These are phyloP conservation scores for Helostoma temminkii DNA, from an alignment of 2,797 vertebrate species.

Conservation along the genomic window DNA sequence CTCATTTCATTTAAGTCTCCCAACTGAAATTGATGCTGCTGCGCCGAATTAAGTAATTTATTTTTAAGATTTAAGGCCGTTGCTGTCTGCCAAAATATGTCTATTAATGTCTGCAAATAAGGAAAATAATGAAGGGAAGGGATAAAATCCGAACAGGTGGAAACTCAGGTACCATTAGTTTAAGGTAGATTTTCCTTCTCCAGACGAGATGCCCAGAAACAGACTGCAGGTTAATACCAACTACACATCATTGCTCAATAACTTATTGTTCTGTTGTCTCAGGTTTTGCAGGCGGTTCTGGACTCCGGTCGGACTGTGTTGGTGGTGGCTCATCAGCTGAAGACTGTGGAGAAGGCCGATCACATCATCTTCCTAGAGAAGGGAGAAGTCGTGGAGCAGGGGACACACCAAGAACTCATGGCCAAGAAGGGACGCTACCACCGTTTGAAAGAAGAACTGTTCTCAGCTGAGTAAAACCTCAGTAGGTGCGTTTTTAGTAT, in stretches of 20 bases:
- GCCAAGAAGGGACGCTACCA: slow-evolving; percentile 78
- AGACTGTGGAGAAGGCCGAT: slow-evolving; percentile 83
- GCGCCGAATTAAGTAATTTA: no score
- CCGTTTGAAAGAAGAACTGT: slow-evolving; percentile 77
- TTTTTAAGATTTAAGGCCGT: no score
- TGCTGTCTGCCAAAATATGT: no score
- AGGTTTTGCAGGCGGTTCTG: slow-evolving; percentile 78
- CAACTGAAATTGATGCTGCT: no score
- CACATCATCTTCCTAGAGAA: slow-evolving; percentile 86
- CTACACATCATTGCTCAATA: not conserved
- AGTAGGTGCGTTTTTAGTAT: no score
- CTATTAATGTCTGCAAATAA: no score
- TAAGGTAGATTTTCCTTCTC: no score
- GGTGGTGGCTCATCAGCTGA: slow-evolving; percentile 88
- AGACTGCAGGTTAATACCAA: not conserved
- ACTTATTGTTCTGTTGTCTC: not conserved
- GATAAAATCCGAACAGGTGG: no score
- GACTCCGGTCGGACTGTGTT: slow-evolving; percentile 79
- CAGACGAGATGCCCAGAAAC: no score
- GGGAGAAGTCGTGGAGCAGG: slow-evolving; percentile 80
- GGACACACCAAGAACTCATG: slow-evolving; percentile 82
- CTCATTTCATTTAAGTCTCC: no score
- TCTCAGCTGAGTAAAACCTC: slow-evolving; percentile 34
- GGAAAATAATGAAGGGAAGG: no score
- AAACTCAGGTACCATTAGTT: no score